Percentiles rank a stretch among this genome's conserved stretches.
Conservation (phyloP, 2,797 vertebrate genomes). For the Danio choprae region DNA sequence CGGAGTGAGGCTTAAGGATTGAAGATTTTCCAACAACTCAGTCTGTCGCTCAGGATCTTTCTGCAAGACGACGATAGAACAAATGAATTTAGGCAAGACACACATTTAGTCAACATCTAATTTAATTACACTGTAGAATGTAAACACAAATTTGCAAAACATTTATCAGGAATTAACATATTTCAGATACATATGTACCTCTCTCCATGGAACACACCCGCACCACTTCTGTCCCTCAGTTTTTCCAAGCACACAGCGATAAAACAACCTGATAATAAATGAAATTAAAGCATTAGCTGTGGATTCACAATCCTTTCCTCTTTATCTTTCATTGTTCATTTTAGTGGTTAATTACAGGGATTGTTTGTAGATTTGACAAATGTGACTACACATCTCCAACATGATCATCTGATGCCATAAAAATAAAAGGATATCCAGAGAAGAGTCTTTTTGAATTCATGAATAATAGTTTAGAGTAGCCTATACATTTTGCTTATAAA, state of each 20-base stretch:
- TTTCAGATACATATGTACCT: conserved; percentile 74
- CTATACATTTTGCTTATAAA: not conserved
- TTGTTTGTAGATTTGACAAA: not conserved
- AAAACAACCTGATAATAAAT: conserved; percentile 82
- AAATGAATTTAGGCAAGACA: not conserved
- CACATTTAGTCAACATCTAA: too few species aligned
- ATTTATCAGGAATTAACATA: not conserved
- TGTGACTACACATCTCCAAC: not conserved
- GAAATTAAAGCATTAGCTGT: not conserved
- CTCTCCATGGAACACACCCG: conserved; percentile 85
- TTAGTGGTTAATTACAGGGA: not conserved
- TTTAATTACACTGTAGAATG: not conserved
- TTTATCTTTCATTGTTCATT: not conserved
- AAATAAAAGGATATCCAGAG: not conserved
- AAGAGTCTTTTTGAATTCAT: not conserved
- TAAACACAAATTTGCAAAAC: not conserved
- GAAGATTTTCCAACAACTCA: conserved; percentile 59
- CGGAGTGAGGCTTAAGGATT: conserved; percentile 62
- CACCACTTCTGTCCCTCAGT: conserved; percentile 86
- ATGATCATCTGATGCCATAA: not conserved
- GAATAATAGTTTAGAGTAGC: not conserved
- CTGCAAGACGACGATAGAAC: conserved; percentile 66
- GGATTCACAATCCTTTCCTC: not conserved
- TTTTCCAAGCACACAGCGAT: conserved; percentile 85
- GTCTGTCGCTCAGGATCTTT: conserved; percentile 67